Conservation (phyloP, 2,113 vertebrate species). For the Camarhynchus parvulus region DNA sequence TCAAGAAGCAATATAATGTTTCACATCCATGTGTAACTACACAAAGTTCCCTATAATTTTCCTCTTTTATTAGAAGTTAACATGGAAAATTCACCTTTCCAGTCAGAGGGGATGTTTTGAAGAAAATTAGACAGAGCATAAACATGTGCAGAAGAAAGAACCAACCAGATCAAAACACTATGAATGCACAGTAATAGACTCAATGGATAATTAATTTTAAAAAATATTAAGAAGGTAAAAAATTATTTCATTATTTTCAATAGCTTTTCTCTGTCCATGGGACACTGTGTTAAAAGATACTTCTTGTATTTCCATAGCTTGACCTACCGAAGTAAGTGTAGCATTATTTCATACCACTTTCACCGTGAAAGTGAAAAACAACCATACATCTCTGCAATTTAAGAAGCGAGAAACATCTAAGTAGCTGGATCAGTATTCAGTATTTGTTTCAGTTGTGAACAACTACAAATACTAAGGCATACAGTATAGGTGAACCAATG, state of each 20-base stretch:
- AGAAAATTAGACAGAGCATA: constrained; percentile 27
- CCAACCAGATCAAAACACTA: constrained; percentile 2
- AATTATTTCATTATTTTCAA: not conserved
- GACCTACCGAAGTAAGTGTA: not conserved
- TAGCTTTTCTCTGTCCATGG: not conserved
- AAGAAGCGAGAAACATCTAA: not conserved
- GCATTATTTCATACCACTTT: not conserved
- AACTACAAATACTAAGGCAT: not conserved
- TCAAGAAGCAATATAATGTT: not conserved
- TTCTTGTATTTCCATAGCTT: not conserved
- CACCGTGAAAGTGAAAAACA: not conserved
- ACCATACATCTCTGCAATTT: not conserved
- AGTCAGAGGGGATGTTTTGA: not conserved
- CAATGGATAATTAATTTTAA: not conserved
- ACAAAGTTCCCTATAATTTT: not conserved
- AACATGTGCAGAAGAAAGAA: constrained; percentile 22
- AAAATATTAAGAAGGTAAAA: not conserved
- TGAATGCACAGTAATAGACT: not conserved
- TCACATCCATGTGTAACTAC: constrained; percentile 27
- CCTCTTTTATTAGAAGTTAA: constrained; percentile 6
- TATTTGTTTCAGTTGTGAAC: not conserved
- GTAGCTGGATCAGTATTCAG: not conserved
- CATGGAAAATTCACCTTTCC: constrained; percentile 16
- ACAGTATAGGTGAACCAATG: not conserved
- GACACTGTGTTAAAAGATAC: not conserved